Base-by-base conservation (phyloP, 2,113 vertebrate genomes). In the Hystrix cristata region DNA sequence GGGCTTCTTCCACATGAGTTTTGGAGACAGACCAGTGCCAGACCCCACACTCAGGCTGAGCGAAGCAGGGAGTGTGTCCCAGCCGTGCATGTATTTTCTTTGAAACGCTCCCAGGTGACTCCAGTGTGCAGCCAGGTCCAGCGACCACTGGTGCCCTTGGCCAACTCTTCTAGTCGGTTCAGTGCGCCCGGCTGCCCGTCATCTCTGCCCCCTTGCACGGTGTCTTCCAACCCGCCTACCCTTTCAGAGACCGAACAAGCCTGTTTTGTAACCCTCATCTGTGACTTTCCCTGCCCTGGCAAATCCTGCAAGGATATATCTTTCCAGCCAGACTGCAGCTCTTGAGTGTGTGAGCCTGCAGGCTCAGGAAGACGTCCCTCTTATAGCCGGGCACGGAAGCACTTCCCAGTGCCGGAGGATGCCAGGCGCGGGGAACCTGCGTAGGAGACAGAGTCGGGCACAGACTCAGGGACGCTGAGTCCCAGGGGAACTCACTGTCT, bases 71-170 rank as follows among this genome's bases (percentile, higher is more conserved):
- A 18, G n/a, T 7, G 18, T 7, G 1, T 59, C 55, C 92, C 60
- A 57, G 86, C 34, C 31, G 0, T 25, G 11, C 2, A 1, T 5
- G 9, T 19, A 6, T 23, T 43, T 46, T 74, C n/a, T 34, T 60
- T 31, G n/a, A n/a, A 59, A 60, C 10, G 3, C 21, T n/a, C n/a
- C 10, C 1, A 7, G 62, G 31, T 48, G 23, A 79, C 65, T 55
- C 8, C 51, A 1, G 4, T 1, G 16, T 34, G 62, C 23, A 18
- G 55, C 59, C 67, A 53, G 57, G 48, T 15, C 48, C 57, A 29
- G 65, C 82, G 51, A 0, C 60, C 87, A 1, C 23, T 7, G 0
- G 8, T 51, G 0, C 25, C 62, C 0, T 0, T 3, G 18, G 11
- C 65, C 25, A n/a, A 38, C 60, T 18, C 8, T 48, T 27, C 65